Percentiles rank a stretch among this genome's conserved stretches.
Evolutionary conservation across 2,888 invertebrate species (phyloP).

Genomic region (Amaurobius ferox): DNA sequence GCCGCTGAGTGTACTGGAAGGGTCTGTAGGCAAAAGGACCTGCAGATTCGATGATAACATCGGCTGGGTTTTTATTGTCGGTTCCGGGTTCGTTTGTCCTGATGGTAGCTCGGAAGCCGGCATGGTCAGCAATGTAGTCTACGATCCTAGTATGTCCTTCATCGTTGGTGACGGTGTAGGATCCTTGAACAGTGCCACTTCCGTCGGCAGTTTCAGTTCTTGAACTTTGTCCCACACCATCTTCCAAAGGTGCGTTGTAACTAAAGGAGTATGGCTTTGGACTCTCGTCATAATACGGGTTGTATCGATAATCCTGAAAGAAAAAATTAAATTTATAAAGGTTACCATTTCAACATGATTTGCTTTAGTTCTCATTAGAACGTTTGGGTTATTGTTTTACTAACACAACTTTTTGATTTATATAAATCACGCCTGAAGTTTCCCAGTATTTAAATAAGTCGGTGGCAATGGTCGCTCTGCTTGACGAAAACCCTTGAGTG

Average conservation of each 20-base stretch:
- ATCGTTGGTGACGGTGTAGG: slow-evolving; percentile 65
- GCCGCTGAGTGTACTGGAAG: neutral
- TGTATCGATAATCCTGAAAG: slow-evolving; percentile 23
- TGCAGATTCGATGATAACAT: slow-evolving; percentile 50
- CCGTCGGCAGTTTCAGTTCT: slow-evolving; percentile 54
- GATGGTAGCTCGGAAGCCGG: slow-evolving; percentile 57
- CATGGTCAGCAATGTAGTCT: slow-evolving; percentile 56
- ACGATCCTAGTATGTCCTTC: slow-evolving; percentile 56
- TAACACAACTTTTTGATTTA: no score
- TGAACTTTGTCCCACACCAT: slow-evolving; percentile 59
- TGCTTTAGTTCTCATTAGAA: no score
- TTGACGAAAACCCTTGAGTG: no score
- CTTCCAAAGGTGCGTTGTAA: slow-evolving; percentile 53
- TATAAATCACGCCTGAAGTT: no score
- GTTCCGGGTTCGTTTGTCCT: slow-evolving; percentile 67
- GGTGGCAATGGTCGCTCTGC: no score
- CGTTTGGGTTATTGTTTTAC: no score
- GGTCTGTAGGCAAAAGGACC: neutral
- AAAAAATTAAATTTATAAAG: neutral
- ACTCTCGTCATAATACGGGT: slow-evolving; percentile 29
- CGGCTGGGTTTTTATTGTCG: slow-evolving; percentile 63
- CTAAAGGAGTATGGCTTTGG: slow-evolving; percentile 66
- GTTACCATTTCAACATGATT: no score
- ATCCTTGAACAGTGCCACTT: slow-evolving; percentile 53
- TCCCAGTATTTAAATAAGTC: no score